Base-by-base conservation (phyloP, 2,888 invertebrate species). In the Oasisia sp. region DNA sequence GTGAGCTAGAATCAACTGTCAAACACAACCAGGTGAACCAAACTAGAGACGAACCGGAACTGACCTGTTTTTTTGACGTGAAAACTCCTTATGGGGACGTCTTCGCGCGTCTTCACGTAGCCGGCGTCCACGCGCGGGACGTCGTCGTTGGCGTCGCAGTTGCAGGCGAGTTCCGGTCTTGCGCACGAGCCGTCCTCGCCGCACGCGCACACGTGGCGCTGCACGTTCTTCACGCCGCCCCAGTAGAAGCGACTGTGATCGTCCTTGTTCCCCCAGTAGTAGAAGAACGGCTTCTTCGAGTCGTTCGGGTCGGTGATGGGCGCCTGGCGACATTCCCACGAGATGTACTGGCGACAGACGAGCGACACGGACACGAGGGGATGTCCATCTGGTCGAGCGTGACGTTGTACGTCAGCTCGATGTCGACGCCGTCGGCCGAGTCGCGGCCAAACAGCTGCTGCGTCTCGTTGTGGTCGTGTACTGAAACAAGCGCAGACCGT, bases 11-110 rank as follows among this genome's bases (percentile, higher is more conserved):
- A 50, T 50, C 50, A 50, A 50, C 50, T 14, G 14, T 50, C 50
- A 50, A 50, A 50, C 50, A 50, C 5, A 50, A 50, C 50, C 50
- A 50, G 9, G 9, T 50, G 9, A 14, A 50, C 9, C 50, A 50
- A 14, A 50, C 14, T 50, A 50, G 50, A 11, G 50, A 50, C 50
- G 50, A 50, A 50, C 1, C 50, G 27, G 1, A 74, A n/a, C 90
- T 92, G 93, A 95, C 95, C 95, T 94, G 95, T 95, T 90, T 95
- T 95, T 27, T 95, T 95, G 74, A 95, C 95, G 90, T 94, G 93
- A 90, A 95, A 95, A 1, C 94, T 94, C 32, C 94, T 94, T 19
- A 95, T 94, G 0, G 95, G 95, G 9, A 95, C 93, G 58, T 95
- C 95, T 14, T 94, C 92, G 91, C 95, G 95, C 89, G 94, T 93